Conservation (phyloP, 2,113 vertebrate genomes). For the Etheostoma spectabile region DNA sequence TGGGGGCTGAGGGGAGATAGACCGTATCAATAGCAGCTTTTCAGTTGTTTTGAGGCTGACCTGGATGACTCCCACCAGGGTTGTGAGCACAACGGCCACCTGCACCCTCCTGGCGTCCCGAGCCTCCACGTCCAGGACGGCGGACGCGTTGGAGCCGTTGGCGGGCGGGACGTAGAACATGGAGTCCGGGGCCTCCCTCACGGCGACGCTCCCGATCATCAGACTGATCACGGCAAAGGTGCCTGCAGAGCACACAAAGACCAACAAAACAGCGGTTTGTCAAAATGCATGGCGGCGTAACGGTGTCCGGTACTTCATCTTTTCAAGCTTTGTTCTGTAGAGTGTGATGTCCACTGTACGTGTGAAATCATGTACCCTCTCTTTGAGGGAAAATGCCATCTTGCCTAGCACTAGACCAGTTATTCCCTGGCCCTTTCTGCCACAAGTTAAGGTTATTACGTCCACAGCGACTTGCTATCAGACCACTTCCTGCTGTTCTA, state of each 20-base stretch:
- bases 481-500: background rate
- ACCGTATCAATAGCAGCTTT: background rate
- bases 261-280: background rate
- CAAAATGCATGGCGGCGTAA: background rate
- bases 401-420: slow-evolving; percentile 2
- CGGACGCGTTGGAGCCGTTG: slow-evolving; percentile 86
- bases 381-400: background rate
- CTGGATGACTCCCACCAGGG: slow-evolving; percentile 94
- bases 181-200: slow-evolving; percentile 91
- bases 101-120: slow-evolving; percentile 89
- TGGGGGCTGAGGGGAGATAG: background rate
- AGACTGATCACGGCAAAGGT: slow-evolving; percentile 97
- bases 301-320: background rate
- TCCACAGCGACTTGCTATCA: background rate
- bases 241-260: slow-evolving; percentile 79
- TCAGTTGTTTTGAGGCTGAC: slow-evolving; percentile 73
- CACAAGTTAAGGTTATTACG: background rate
- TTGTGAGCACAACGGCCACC: slow-evolving; percentile 91
- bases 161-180: slow-evolving; percentile 69
- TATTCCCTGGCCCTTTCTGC: background rate
- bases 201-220: slow-evolving; percentile 93
- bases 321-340: background rate
- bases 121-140: slow-evolving; percentile 66
- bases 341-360: background rate
- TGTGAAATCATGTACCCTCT: background rate